Base-by-base conservation (phyloP, 1,140 invertebrate genomes). In the Scaptomyza pallida region DNA sequence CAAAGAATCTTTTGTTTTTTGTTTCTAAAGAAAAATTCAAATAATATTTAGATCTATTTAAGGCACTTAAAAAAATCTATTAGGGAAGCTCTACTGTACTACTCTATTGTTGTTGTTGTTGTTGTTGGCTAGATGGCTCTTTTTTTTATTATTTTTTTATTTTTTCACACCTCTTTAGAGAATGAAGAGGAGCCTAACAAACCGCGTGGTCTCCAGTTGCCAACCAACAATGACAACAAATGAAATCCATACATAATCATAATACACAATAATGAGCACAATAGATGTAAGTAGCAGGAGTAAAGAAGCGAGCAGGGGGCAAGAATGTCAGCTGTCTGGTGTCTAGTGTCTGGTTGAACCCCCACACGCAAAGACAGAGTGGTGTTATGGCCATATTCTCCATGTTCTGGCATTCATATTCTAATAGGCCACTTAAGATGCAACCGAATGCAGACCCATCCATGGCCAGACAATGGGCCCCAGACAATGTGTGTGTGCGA, bases 391-490 rank as follows among this genome's bases (percentile, higher is more conserved):
- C 37, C 55, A 48, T 50, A 41, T 48, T n/a, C n/a, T n/a, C n/a
- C n/a, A 37, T 43, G 57, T 33, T 35, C 13, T 5, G 41, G 56
- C 70, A 80, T 79, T 79, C 76, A 79, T 79, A 79, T 79, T 79
- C 76, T 80, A 79, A 79, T 79, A 64, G 76, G 61, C 76, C 76
- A 79, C 77, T 79, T 79, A 72, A 80, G 65, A 79, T 79, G 76
- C 77, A n/a, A 71, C 26, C 59, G 43, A 55, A 41, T 56, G 57
- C 55, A 78, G 65, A 69, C 23, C 68, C 57, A 73, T 55, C 33
- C 33, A 37, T 47, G 50, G 13, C 48, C 75, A 75, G 64, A 57
- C 60, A 71, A 56, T 71, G 55, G 40, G 56, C 45, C 61, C 57
- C 55, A 61, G 57, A 68, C 64, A 67, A 67, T 51, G 54, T 19